Percentiles rank a stretch among this genome's conserved stretches.
Conservation (phyloP, 2,113 vertebrate species). For the Azemiops feae region DNA sequence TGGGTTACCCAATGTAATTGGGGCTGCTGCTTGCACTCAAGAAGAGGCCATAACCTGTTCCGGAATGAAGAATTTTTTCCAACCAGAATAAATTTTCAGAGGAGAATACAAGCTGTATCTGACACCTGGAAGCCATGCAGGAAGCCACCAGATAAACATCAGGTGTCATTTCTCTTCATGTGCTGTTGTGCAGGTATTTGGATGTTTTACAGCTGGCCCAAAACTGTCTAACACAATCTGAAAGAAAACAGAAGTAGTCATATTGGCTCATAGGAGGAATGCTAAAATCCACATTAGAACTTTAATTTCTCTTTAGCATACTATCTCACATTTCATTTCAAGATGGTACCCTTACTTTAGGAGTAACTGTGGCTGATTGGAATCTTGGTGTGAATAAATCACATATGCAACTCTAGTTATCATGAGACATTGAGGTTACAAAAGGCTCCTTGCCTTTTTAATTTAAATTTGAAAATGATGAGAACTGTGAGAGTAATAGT, state of each 20-base stretch:
- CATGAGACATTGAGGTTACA: background rate
- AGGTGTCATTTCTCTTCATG: background rate
- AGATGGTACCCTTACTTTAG: background rate
- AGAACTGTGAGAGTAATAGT: background rate
- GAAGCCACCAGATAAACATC: slow-evolving; percentile 32
- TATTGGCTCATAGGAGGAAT: background rate
- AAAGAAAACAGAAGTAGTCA: background rate
- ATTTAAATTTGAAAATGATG: background rate
- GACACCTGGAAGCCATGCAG: slow-evolving; percentile 13
- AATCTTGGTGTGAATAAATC: background rate
- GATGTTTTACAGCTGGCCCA: background rate
- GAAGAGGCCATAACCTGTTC: background rate
- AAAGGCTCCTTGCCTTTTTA: background rate
- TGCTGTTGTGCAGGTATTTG: background rate
- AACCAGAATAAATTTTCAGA: slow-evolving; percentile 9
- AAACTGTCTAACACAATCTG: background rate
- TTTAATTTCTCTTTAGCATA: background rate
- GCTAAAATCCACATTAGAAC: background rate
- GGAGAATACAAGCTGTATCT: background rate
- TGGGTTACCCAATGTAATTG: slow-evolving; percentile 27
- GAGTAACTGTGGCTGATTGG: background rate
- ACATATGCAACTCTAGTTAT: background rate
- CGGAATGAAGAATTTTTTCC: background rate
- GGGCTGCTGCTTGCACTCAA: background rate
- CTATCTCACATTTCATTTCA: background rate